phyloP scores from a whole-genome alignment of 1,140 invertebrate genomes.

The Odontomachus brunneus region DNA sequence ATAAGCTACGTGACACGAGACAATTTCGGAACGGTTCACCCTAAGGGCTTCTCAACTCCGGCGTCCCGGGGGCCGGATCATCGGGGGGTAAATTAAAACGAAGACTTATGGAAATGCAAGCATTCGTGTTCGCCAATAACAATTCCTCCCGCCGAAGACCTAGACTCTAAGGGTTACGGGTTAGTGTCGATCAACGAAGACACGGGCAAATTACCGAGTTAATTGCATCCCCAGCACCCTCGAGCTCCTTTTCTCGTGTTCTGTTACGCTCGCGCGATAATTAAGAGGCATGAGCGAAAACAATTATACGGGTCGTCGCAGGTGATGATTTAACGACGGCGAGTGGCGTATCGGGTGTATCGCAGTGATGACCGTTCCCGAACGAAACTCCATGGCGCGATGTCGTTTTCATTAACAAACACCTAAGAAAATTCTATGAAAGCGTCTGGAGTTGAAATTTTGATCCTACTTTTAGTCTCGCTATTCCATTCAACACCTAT shows the following conservation, averaged over 20 bases:
- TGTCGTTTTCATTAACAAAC: too few species aligned
- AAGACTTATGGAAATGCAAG: constrained; percentile 74
- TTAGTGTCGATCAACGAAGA: constrained; percentile 31
- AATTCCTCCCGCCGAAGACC: constrained; percentile 38
- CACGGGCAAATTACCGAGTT: constrained; percentile 30
- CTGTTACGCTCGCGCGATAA: background rate
- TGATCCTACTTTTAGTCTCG: too few species aligned
- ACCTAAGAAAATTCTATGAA: too few species aligned
- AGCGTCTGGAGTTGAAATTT: too few species aligned
- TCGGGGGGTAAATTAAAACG: constrained; percentile 77
- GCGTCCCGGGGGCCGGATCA: constrained; percentile 66
- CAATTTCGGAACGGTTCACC: constrained; percentile 61
- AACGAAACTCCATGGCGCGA: too few species aligned
- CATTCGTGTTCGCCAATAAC: constrained; percentile 54
- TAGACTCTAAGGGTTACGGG: constrained; percentile 11
- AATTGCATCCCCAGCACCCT: constrained; percentile 18
- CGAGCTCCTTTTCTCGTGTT: background rate
- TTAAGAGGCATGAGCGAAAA: too few species aligned
- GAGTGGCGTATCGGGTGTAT: too few species aligned
- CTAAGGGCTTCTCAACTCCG: constrained; percentile 70
- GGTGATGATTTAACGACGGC: too few species aligned
- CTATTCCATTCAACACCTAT: too few species aligned
- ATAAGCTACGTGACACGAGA: constrained; percentile 34
- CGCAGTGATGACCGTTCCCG: too few species aligned
- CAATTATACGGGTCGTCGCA: too few species aligned